Base-by-base conservation (phyloP, 2,888 invertebrate genomes). In the Sminthurinus aureus region DNA sequence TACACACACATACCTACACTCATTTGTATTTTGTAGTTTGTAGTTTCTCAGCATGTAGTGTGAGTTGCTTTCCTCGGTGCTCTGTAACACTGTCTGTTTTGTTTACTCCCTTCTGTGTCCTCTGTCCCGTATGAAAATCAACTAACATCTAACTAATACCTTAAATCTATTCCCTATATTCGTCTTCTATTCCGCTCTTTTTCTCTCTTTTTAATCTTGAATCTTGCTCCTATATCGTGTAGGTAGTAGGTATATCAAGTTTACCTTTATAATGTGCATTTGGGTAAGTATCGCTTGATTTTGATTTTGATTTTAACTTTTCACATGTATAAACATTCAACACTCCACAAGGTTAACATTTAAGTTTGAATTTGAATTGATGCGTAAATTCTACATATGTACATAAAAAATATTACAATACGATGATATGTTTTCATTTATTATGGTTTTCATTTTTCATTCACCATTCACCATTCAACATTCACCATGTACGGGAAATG, bases 1-100 rank as follows among this genome's bases (percentile, higher is more conserved):
- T 24, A 22, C 74, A 74, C 73, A 81, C 73, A 81, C 58, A 73
- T 20, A 81, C 58, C 52, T 20, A 73, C 20, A 80, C 69, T 73
- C 71, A 73, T 74, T 73, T 73, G 80, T 74, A 73, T 26, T 38
- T 38, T 38, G 38, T 38, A 38, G 38, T 38, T 38, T 38, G 38
- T 38, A 38, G 1, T 58, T 73, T 52, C 20, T 66, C 73, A 73
- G 52, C 69, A 73, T 58, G 69, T 71, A 38, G 38, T 38, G 38
- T 38, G 38, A 38, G 38, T 6, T 38, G 71, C 20, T 12, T 12
- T 71, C 13, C 9, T 12, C 20, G 15, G 22, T 24, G 20, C 20
- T 22, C 12, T 12, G 71, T 24, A 15, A 71, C 20, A 12, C 22
- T 24, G 69, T 12, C 38, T 38, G 38, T 58, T 58, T 58, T 58